phyloP scores from a whole-genome alignment of 2,113 vertebrate species.

The Morone saxatilis region DNA sequence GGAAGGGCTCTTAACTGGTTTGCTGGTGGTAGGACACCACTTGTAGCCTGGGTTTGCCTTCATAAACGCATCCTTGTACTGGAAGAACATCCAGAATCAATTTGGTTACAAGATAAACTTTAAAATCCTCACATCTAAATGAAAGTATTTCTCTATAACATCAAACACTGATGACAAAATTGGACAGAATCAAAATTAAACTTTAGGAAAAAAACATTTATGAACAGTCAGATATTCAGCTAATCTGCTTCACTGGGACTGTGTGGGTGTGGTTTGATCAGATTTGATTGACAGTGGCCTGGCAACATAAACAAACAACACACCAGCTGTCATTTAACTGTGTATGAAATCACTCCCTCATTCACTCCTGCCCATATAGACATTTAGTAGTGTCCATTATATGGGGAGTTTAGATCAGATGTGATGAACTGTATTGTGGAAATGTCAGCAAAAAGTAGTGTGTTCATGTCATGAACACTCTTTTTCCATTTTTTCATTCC shows the following conservation, averaged over 20 bases:
- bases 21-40: conserved; percentile 98
- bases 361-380: not conserved
- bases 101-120: not conserved
- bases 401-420: too few relatives aligned
- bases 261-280: not conserved
- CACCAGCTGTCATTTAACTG: not conserved
- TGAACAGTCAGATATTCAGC: not conserved
- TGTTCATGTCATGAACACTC: too few relatives aligned
- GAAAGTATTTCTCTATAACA: not conserved
- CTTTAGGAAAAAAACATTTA: not conserved
- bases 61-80: conserved; percentile 99
- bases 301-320: not conserved
- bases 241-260: not conserved
- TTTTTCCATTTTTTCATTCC: too few relatives aligned
- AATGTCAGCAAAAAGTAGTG: too few relatives aligned
- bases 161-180: not conserved
- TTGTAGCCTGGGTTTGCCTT: conserved; percentile 99
- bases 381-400: not conserved
- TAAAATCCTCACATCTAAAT: not conserved
- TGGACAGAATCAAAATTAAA: not conserved
- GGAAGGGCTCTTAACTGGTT: conserved; percentile 92
- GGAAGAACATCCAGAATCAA: conserved; percentile 45
- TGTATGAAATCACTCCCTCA: not conserved
- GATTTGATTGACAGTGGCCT: not conserved
- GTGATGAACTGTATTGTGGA: too few relatives aligned